Base-by-base conservation (phyloP, 2,888 invertebrate genomes). In the Orthosia cruda region DNA sequence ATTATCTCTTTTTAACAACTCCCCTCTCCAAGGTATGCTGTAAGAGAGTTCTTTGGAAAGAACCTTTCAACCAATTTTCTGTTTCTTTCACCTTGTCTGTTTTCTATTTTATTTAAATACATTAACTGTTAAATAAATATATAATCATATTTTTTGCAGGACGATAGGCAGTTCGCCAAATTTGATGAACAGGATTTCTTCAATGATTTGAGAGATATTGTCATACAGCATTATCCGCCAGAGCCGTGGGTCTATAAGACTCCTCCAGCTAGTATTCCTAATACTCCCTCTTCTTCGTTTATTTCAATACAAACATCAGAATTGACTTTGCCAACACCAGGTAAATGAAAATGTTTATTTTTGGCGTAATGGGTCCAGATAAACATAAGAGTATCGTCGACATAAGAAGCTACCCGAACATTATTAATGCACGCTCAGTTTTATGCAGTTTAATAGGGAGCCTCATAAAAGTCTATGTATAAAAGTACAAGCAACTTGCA, bases 241-340 rank as follows among this genome's bases (percentile, higher is more conserved):
- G 75, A 86, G 2, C 80, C 88, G 0, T 87, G 86, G 81, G 64
- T 50, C 1, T 26, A 81, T 0, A 80, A 85, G 0, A 55, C 90
- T 0, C 85, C 93, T 5, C 61, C 74, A 3, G 7, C 71, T 2
- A 83, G 84, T 16, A 88, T 89, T 1, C 82, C 90, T 0, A 88
- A 92, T 26, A 96, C 96, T 0, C 59, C 81, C 5, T 96, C 96
- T 0, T 96, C 96, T 2, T 93, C 95, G 0, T 96, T 96, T 75
- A n/a, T 96, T 40, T 96, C 96, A 2, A 66, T 94, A 0, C 65
- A 88, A 18, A 96, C 96, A 12, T 96, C 96, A 0, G 92, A 91
- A 3, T 93, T 94, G 0, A 96, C 96, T 0, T 63, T 95, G 2
- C 94, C 96, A 3, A 96, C 96, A 3, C 96, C 96, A 89, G 96